phyloP scores from a whole-genome alignment of 92 coral and sea anemone genomes.

The Metridium senile region DNA sequence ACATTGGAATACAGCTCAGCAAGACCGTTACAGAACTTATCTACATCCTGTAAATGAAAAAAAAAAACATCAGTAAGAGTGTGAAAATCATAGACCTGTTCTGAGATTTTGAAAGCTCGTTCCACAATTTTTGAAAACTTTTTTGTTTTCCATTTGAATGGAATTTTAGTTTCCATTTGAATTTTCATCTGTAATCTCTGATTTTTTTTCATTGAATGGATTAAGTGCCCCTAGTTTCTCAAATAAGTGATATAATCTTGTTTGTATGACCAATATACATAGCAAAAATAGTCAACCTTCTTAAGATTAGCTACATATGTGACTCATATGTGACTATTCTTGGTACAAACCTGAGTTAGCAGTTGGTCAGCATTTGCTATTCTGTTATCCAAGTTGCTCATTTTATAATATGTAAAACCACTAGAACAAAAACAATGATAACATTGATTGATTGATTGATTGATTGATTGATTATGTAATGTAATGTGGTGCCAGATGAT shows the following conservation, averaged over 20 bases:
- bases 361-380: conserved; percentile 98
- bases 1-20: conserved; percentile 96
- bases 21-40: conserved; percentile 92
- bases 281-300: too few relatives aligned
- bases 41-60: conserved; percentile 99
- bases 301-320: too few relatives aligned
- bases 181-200: too few relatives aligned
- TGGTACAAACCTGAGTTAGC: conserved; percentile 99
- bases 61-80: background rate
- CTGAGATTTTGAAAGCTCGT: too few relatives aligned
- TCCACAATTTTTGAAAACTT: too few relatives aligned
- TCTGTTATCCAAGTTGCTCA: conserved; percentile 94
- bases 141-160: background rate
- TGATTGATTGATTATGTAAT: too few relatives aligned
- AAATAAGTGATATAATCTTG: too few relatives aligned
- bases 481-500: too few relatives aligned
- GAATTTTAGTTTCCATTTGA: background rate
- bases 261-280: too few relatives aligned
- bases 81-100: background rate
- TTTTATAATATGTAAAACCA: conserved; percentile 87
- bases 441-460: background rate
- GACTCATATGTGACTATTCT: too few relatives aligned
- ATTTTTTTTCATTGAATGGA: too few relatives aligned
- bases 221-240: too few relatives aligned
- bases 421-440: conserved; percentile 30